Base-by-base conservation (phyloP, 2,888 invertebrate species). In the Trichogramma evanescens region DNA sequence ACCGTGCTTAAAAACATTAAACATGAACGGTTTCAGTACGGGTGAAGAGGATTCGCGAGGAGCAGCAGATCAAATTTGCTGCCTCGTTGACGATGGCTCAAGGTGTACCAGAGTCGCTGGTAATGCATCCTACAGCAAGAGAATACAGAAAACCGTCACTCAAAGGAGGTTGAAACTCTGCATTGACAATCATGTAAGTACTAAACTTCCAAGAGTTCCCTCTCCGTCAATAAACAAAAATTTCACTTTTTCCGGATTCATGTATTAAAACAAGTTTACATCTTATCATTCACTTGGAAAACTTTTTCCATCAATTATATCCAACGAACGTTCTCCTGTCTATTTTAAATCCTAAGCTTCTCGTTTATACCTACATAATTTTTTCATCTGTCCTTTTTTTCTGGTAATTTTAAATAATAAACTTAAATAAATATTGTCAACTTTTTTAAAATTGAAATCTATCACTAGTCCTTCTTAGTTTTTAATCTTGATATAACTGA, bases 41-140 rank as follows among this genome's bases (percentile, higher is more conserved):
- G 92, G 91, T 70, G 92, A 92, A 80, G 93, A 93, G 80, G 93
- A 93, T 82, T 93, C 92, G 63, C 83, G 91, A 72, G 91, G 91
- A 66, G 90, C 91, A 73, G 86, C 89, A 62, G 91, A 93, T 76
- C 92, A 93, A 82, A 88, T 89, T 73, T 96, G 96, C 82, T 95
- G 95, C 82, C 84, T 96, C 70, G 87, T 95, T 72, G 93, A 93
- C 79, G 93, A 93, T 77, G 87, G 88, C 66, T 89, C 90, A 69
- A 84, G 93, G 68, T 97, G 96, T 80, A 84, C 86, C 66, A 87
- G 93, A 74, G 85, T 89, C 59, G 95, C 94, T 68, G 93, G 94
- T 66, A 93, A 94, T 83, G 97, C 97, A 68, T 92, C 94, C 51
- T 97, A 96, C 81, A 95, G 93, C 80, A 96, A 97, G 79, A 86